phyloP scores from a whole-genome alignment of 2,888 invertebrate genomes.

The Neocrepidodera transversa region DNA sequence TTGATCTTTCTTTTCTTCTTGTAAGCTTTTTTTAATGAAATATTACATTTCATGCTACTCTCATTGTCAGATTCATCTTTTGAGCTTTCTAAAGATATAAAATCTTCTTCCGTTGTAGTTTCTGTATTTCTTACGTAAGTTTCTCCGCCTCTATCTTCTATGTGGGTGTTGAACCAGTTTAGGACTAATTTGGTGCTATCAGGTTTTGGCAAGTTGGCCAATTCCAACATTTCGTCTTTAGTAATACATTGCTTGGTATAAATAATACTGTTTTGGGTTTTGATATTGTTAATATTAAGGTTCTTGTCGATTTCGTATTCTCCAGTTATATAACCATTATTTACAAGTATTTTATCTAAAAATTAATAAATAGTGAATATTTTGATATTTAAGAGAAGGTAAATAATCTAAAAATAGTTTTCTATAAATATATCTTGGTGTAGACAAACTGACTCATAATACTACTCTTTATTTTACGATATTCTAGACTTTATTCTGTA shows the following conservation, averaged over 20 bases:
- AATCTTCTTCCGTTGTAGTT: slow-evolving; percentile 27
- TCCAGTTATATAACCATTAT: slow-evolving; percentile 67
- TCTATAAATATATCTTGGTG: no score
- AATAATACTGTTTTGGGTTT: slow-evolving; percentile 45
- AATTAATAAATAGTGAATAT: no score
- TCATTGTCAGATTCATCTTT: slow-evolving; percentile 48
- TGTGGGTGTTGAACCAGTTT: slow-evolving; percentile 54
- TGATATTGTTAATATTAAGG: slow-evolving; percentile 32
- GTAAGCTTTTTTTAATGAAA: slow-evolving; percentile 48
- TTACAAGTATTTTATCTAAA: slow-evolving; percentile 70
- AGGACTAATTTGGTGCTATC: slow-evolving; percentile 54
- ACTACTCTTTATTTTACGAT: no score
- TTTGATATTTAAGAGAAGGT: no score
- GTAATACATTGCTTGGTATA: neutral
- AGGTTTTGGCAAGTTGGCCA: slow-evolving; percentile 49
- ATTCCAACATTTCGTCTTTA: slow-evolving; percentile 29
- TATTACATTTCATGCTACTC: slow-evolving; percentile 34
- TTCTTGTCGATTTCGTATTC: slow-evolving; percentile 62
- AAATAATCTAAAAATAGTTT: no score
- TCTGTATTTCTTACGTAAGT: slow-evolving; percentile 22
- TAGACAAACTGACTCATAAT: no score
- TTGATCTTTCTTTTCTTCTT: slow-evolving; percentile 40
- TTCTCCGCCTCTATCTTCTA: slow-evolving; percentile 24
- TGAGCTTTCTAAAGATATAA: slow-evolving; percentile 44
- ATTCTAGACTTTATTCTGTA: no score